Evolutionary conservation across 2,888 invertebrate genomes (phyloP), one percentile per base, ranked within the genome.

Genomic region (Drosophila niveifrons): DNA sequence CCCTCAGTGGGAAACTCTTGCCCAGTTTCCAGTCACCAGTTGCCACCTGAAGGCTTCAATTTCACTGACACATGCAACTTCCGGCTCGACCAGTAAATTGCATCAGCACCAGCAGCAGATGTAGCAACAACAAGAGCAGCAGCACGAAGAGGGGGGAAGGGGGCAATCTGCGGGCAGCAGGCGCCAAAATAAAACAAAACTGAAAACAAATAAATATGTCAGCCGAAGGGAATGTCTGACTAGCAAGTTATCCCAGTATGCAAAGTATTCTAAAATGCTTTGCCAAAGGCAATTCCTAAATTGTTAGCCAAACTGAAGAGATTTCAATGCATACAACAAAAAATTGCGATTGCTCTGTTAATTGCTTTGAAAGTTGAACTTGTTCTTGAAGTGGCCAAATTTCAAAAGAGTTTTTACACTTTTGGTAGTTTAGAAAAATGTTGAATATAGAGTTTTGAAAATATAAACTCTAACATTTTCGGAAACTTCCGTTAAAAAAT

Each of bases 41-140:
- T 52, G 13, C 31, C 58, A 50, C 17, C 57, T 56, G 47, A 52
- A 59, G 69, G 79, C 69, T 78, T 78, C 59, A 69, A 64, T 76
- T 76, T 76, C 70, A 75, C 59, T 82, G 86, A 79, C 88, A 88
- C 82, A 88, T 82, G 86, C 80, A 75, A 89, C 89, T 84, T 86
- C 85, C 85, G 85, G 88, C 77, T 85, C 74, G 62, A 56, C 65
- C 75, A 78, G 58, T 74, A 85, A 85, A 85, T 85, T 89, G 88
- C 85, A 89, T 85, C 85, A 85, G 66, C 52, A 43, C 41, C 59
- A 51, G 41, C 48, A 23, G 4, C 46, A 23, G 23, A 13, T n/a
- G n/a, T n/a, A n/a, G n/a, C n/a, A n/a, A 28, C 2, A 28, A 34
- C 34, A 36, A 6, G 4, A 36, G 4, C 36, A n/a, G n/a, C 36